Evolutionary conservation across 2,113 vertebrate species (phyloP), one percentile per base, ranked within the genome.

Genomic region (Eretmochelys imbricata): DNA sequence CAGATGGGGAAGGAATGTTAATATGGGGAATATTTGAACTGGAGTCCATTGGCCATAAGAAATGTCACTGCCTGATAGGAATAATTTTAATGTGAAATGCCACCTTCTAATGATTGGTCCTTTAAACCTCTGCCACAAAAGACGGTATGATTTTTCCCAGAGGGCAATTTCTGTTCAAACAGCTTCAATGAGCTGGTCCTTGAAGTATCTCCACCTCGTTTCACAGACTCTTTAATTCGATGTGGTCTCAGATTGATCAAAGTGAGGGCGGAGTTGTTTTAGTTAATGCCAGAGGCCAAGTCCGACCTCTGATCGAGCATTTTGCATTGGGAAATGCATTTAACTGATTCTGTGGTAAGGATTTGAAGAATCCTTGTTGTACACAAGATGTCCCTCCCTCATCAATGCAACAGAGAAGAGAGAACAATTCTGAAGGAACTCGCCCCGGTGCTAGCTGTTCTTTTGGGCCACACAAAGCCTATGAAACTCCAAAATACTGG

Each of bases 31-130:
- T 92, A 93, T 89, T 14, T 22, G 83, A 80, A 95, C 90, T 53
- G 75, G 82, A 85, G 95, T 95, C 93, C 82, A 59, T 87, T 89
- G 85, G 94, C 96, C 97, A 93, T 83, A 93, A 94, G 93, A 97
- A 97, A 97, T 96, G 94, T 97, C 96, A 96, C 91, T 59, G 92
- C 95, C 95, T 92, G 93, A 95, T 89, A 95, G 95, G 88, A 91
- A 95, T 94, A 89, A 92, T 95, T 95, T 96, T 89, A 92, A 95
- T 93, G 94, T 89, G 93, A 97, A 97, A 97, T 96, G 94, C 92
- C 94, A 93, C 93, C 93, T 90, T 93, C 83, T 94, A 87, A 91
- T 94, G 94, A 95, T 55, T 48, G 80, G 46, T 79, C 88, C 88
- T 91, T 94, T 92, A 46, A 81, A 88, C 46, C 29, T 20, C 59